These are phyloP conservation scores for Mormyrus proboscirostris DNA, from an alignment of 2,797 vertebrate species.

Conservation along the genomic window DNA sequence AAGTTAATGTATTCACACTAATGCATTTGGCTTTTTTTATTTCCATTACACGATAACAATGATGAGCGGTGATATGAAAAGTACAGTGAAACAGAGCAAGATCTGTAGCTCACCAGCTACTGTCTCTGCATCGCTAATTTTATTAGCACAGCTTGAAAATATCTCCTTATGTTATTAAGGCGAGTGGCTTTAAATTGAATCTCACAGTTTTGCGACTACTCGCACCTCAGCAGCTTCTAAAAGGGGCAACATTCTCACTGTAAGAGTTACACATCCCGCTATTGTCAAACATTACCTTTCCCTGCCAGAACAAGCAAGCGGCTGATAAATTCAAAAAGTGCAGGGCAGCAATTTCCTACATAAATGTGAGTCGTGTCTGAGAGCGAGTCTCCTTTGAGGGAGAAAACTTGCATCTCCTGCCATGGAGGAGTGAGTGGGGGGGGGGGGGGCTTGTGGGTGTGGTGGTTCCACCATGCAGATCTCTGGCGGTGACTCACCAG, in stretches of 20 bases:
- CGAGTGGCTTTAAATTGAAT: not conserved
- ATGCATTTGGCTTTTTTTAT: not conserved
- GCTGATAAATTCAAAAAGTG: not conserved
- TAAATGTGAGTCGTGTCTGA: not conserved
- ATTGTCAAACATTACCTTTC: not conserved
- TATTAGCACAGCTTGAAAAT: not conserved
- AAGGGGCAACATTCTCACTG: not conserved
- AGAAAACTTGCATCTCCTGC: not conserved
- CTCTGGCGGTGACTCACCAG: constrained; percentile 11
- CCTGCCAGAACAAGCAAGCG: not conserved
- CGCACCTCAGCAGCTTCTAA: not conserved
- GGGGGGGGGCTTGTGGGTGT: not conserved
- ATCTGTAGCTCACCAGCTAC: not conserved
- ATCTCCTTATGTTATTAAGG: constrained; percentile 4
- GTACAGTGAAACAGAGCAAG: not conserved
- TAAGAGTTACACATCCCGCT: not conserved
- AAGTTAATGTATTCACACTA: not conserved
- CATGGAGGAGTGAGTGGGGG: not conserved
- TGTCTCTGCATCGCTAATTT: not conserved
- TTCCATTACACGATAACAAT: not conserved
- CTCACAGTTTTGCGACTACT: not conserved
- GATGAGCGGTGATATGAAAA: not conserved
- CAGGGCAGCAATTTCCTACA: not conserved
- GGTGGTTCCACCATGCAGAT: not conserved
- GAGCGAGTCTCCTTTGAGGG: not conserved